A percentile compares a stretch with the other conserved stretches of the same genome.
phyloP scores from a whole-genome alignment of 2,888 invertebrate species.

The Amiota communis region DNA sequence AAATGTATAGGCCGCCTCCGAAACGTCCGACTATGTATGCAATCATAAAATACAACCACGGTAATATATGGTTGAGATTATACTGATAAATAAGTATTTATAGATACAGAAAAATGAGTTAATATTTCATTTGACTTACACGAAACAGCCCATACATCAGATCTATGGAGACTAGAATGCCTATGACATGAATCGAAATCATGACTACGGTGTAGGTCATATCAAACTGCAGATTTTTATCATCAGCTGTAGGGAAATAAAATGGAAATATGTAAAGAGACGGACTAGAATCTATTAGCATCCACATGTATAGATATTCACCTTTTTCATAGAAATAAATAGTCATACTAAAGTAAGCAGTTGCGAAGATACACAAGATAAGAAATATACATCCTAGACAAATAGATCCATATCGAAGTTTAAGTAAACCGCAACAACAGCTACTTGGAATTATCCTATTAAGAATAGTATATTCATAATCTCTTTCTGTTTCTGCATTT shows the following conservation, averaged over 20 bases:
- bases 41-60: background rate
- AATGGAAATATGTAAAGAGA: background rate
- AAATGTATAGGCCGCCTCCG: background rate
- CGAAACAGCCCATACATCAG: background rate
- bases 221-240: background rate
- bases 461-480: too few species aligned
- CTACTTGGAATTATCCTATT: background rate
- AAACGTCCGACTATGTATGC: background rate
- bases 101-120: background rate
- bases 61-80: background rate
- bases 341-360: background rate
- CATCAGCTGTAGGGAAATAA: background rate
- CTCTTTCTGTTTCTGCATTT: too few species aligned
- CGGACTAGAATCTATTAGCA: background rate
- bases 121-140: background rate
- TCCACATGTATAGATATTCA: background rate
- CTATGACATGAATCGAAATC: background rate
- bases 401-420: background rate
- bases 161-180: background rate
- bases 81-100: background rate
- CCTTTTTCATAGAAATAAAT: background rate
- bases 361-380: background rate
- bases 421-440: constrained; percentile 3
- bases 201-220: background rate
- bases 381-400: background rate